Percentiles rank a stretch among this genome's conserved stretches.
phyloP scores from a whole-genome alignment of 2,888 invertebrate species.

The Chromoteleia sp. region DNA sequence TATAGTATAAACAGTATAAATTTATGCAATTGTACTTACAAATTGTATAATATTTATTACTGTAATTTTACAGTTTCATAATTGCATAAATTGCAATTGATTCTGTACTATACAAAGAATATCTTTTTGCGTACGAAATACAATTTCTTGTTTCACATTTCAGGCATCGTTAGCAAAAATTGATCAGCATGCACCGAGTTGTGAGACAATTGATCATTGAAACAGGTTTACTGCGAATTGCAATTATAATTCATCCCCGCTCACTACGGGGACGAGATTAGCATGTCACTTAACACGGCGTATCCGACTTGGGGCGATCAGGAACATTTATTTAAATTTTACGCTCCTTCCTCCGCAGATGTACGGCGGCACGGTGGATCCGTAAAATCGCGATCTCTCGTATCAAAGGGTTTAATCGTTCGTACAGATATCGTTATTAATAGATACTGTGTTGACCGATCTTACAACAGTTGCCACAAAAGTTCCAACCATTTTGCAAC shows the following conservation, averaged over 20 bases:
- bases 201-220: conserved; percentile 62
- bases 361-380: conserved; percentile 73
- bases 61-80: too few relatives aligned
- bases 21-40: too few relatives aligned
- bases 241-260: conserved; percentile 75
- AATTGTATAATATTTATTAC: too few relatives aligned
- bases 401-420: conserved; percentile 73
- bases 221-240: conserved; percentile 70
- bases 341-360: conserved; percentile 80
- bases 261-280: conserved; percentile 77
- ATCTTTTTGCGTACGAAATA: background rate
- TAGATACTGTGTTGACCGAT: conserved; percentile 57
- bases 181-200: conserved; percentile 39
- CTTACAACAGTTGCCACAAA: background rate
- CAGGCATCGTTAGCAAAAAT: conserved; percentile 17
- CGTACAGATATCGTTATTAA: conserved; percentile 71
- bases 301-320: conserved; percentile 75
- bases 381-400: conserved; percentile 78
- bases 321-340: conserved; percentile 83
- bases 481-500: background rate
- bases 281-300: conserved; percentile 82
- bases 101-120: too few relatives aligned
- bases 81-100: too few relatives aligned
- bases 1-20: background rate
- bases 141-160: background rate